Evolutionary conservation across 1,140 invertebrate species (phyloP).

Genomic region (Sinella curviseta): DNA sequence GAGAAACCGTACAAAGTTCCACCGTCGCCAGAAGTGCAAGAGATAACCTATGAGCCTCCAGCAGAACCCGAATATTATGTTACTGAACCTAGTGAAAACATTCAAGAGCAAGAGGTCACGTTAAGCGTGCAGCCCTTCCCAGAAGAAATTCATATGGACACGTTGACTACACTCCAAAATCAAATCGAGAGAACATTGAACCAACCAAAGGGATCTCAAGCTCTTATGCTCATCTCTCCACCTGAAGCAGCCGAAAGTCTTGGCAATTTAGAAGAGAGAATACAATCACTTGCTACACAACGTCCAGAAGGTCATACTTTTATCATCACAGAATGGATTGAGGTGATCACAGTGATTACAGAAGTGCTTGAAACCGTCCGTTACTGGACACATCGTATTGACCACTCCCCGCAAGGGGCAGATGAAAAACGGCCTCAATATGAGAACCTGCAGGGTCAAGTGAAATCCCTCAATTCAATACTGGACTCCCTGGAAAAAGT

Average conservation of each 20-base stretch:
- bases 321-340: constrained; percentile 6
- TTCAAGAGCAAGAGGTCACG: constrained; percentile 4
- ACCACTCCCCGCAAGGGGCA: background rate
- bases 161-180: background rate
- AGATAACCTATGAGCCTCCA: background rate
- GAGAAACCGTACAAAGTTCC: background rate
- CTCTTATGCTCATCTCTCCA: background rate
- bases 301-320: background rate
- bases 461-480: background rate
- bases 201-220: constrained; percentile 4
- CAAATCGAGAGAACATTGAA: background rate
- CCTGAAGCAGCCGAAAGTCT: background rate
- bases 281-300: background rate
- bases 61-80: background rate
- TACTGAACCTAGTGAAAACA: background rate
- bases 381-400: background rate
- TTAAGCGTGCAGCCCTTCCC: background rate
- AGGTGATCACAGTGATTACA: background rate
- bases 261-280: background rate
- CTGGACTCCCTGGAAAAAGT: background rate
- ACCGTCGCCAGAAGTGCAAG: background rate
- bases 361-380: background rate
- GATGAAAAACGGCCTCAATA: constrained; percentile 11
- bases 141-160: constrained; percentile 10
- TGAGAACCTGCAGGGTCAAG: background rate